Conservation (phyloP, 2,113 vertebrate species). For the Cephalopterus ornatus region DNA sequence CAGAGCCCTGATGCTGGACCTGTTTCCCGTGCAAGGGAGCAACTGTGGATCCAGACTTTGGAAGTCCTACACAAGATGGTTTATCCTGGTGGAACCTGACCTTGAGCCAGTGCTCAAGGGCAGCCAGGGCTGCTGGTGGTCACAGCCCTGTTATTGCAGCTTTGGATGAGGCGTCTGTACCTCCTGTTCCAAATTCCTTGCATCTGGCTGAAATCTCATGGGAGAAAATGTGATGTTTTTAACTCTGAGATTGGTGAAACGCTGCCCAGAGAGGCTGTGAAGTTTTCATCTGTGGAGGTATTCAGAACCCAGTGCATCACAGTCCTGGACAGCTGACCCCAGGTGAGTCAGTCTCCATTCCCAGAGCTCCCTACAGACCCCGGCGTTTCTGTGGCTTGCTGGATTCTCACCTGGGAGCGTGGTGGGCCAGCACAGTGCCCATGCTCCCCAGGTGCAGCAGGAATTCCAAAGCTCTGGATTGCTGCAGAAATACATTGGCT, state of each 20-base stretch:
- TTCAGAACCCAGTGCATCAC: rapidly evolving
- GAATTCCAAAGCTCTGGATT: neutral
- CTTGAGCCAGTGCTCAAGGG: neutral
- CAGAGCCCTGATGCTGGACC: no score
- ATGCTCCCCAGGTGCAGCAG: neutral
- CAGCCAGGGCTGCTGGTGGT: neutral
- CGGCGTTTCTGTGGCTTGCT: neutral
- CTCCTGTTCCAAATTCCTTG: neutral
- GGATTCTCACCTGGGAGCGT: neutral
- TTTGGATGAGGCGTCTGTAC: no score
- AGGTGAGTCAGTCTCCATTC: neutral
- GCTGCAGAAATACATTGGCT: neutral
- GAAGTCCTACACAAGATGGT: neutral
- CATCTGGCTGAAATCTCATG: neutral
- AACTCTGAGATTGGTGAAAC: neutral
- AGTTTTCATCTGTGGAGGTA: neutral
- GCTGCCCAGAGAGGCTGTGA: neutral
- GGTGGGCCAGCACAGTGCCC: neutral
- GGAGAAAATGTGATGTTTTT: neutral
- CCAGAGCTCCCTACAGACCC: neutral
- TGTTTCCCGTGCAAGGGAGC: neutral
- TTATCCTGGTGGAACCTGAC: neutral
- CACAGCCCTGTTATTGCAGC: neutral
- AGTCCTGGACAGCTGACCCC: neutral
- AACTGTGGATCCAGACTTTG: neutral